These are phyloP conservation scores for Sorex araneus DNA, from an alignment of 2,113 vertebrate species.

Conservation along the genomic window DNA sequence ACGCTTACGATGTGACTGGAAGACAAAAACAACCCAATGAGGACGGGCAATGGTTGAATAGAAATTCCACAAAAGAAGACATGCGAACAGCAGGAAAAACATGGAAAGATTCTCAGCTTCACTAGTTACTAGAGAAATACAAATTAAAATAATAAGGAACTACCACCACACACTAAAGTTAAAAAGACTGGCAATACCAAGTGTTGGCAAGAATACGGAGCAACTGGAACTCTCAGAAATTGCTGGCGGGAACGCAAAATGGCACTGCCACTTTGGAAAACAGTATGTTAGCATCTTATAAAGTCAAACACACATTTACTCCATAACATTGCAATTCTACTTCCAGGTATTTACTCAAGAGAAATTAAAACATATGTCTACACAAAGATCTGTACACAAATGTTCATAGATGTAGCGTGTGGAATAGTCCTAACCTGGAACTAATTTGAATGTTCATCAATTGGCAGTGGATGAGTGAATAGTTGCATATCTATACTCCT, in stretches of 20 bases:
- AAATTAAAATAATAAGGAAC: slow-evolving; percentile 36
- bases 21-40: background rate
- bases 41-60: slow-evolving; percentile 3
- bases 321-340: background rate
- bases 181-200: slow-evolving; percentile 40
- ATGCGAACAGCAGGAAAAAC: background rate
- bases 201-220: slow-evolving; percentile 32
- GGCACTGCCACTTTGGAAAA: slow-evolving; percentile 22
- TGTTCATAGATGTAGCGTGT: slow-evolving; percentile 27
- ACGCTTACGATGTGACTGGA: slow-evolving; percentile 32
- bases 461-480: background rate
- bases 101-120: background rate
- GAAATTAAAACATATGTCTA: slow-evolving; percentile 35
- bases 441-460: background rate
- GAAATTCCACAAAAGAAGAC: slow-evolving; percentile 46
- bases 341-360: slow-evolving; percentile 25
- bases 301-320: slow-evolving; percentile 38
- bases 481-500: background rate
- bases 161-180: background rate
- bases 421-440: slow-evolving; percentile 35
- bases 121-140: slow-evolving; percentile 30
- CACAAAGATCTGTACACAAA: slow-evolving; percentile 16
- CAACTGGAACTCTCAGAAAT: slow-evolving; percentile 9
- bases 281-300: slow-evolving; percentile 11
- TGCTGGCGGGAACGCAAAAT: slow-evolving; percentile 30